Conservation (phyloP, 1,140 invertebrate species). For the Panulirus ornatus region DNA sequence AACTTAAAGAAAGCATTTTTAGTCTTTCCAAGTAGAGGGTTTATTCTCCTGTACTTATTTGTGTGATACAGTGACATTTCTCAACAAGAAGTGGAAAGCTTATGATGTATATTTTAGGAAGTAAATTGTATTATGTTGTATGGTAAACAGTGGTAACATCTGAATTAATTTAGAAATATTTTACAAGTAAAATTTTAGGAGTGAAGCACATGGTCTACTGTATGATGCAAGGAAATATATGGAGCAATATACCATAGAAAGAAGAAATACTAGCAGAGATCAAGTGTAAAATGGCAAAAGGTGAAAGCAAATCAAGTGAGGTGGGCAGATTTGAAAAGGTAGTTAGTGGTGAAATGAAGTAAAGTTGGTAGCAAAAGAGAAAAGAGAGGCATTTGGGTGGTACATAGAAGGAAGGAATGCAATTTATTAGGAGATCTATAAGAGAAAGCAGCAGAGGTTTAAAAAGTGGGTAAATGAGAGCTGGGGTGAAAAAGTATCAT, state of each 20-base stretch:
- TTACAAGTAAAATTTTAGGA: neutral
- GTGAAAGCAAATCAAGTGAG: too few species aligned
- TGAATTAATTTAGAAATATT: neutral
- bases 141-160: neutral
- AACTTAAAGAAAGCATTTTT: neutral
- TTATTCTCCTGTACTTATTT: neutral
- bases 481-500: too few species aligned
- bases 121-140: neutral
- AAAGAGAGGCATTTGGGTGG: neutral
- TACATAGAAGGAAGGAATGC: neutral
- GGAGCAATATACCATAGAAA: neutral
- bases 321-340: too few species aligned
- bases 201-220: neutral
- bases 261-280: neutral
- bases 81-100: neutral
- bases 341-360: too few species aligned
- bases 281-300: too few species aligned
- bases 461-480: too few species aligned
- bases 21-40: neutral
- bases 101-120: neutral
- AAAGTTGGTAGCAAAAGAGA: too few species aligned
- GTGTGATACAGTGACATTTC: neutral
- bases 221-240: neutral
- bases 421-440: neutral
- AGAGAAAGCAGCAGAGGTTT: neutral